Percentiles rank a stretch among this genome's conserved stretches.
These are phyloP conservation scores for Martes martes DNA, from an alignment of 2,113 vertebrate genomes.

Conservation along the genomic window DNA sequence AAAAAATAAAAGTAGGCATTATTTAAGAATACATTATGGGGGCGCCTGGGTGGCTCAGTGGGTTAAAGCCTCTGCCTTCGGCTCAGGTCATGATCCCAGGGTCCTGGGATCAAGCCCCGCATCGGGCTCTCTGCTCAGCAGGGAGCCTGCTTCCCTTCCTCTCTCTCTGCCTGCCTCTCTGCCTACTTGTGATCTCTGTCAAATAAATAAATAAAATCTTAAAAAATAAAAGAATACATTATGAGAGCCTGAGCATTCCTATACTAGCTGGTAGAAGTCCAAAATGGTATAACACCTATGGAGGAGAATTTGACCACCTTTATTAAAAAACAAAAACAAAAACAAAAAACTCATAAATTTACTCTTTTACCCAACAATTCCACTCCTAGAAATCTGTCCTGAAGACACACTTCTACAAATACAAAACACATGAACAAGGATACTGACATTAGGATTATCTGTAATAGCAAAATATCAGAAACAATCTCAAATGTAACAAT, in stretches of 20 bases:
- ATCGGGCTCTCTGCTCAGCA: no score
- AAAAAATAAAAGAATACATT: not conserved
- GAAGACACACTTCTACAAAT: not conserved
- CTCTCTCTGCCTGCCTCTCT: no score
- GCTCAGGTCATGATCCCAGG: no score
- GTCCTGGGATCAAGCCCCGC: no score
- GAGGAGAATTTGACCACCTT: not conserved
- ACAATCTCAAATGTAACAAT: not conserved
- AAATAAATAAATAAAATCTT: not conserved
- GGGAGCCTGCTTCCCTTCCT: no score
- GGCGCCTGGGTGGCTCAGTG: no score
- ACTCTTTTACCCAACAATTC: not conserved
- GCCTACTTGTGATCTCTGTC: no score
- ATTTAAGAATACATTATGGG: not conserved
- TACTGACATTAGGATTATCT: constrained; percentile 12
- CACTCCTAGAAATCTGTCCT: not conserved
- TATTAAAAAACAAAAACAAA: constrained; percentile 15
- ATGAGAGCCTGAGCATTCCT: not conserved
- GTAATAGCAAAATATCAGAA: not conserved
- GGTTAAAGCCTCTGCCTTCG: no score
- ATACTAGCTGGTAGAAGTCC: not conserved
- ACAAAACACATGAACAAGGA: not conserved
- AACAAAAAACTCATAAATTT: not conserved
- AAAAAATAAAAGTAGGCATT: not conserved
- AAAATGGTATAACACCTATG: not conserved